Percentiles rank a stretch among this genome's conserved stretches.
Evolutionary conservation across 2,888 invertebrate genomes (phyloP).

Genomic region (Drosophila vallismaia): DNA sequence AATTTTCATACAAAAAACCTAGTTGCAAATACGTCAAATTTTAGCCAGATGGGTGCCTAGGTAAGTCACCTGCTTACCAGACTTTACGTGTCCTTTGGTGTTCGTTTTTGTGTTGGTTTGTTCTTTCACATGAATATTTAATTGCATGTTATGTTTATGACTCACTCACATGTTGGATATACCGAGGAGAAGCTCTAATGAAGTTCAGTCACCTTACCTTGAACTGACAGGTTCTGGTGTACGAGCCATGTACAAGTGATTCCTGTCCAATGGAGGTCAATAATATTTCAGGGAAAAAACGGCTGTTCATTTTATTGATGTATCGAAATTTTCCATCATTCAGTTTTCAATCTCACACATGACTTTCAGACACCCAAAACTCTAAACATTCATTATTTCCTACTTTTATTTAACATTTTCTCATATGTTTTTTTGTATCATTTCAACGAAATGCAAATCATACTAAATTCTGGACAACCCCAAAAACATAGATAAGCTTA

Average conservation of each 20-base stretch:
- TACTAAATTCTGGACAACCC: constrained; percentile 34
- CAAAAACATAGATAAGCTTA: constrained; percentile 29
- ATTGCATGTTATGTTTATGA: constrained; percentile 60
- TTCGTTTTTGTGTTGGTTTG: constrained; percentile 2
- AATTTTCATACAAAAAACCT: constrained; percentile 17
- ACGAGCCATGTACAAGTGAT: not conserved
- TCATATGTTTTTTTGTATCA: constrained; percentile 44
- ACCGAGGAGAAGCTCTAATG: constrained; percentile 9
- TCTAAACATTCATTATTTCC: not conserved
- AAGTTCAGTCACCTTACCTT: constrained; percentile 66
- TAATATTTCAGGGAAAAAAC: not conserved
- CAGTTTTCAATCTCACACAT: not conserved
- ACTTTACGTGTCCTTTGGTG: constrained; percentile 17
- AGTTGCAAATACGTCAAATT: constrained; percentile 73
- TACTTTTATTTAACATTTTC: constrained; percentile 29
- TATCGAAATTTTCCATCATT: not conserved
- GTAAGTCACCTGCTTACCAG: constrained; percentile 61
- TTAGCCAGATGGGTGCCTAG: constrained; percentile 72
- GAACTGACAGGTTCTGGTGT: constrained; percentile 52
- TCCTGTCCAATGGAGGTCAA: not conserved
- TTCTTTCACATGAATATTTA: constrained; percentile 48
- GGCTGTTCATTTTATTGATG: not conserved
- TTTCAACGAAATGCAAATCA: constrained; percentile 44
- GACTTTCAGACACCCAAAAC: too few relatives aligned
- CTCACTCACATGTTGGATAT: constrained; percentile 50